These are phyloP conservation scores for Onychostruthus taczanowskii DNA, from an alignment of 2,113 vertebrate genomes.

Conservation along the genomic window DNA sequence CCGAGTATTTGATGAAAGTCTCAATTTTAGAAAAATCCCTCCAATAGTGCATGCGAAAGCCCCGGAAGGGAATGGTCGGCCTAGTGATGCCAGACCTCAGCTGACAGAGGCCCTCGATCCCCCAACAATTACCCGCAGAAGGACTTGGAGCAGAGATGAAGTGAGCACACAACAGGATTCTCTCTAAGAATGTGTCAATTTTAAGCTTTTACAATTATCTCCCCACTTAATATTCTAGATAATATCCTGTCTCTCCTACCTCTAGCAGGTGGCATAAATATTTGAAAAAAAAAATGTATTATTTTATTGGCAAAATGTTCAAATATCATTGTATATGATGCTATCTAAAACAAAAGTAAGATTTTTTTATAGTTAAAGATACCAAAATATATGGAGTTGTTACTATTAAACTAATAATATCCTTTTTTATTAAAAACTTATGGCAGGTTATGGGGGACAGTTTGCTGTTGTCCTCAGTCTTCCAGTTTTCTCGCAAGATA, in stretches of 20 bases:
- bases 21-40: conserved; percentile 97
- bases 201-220: background rate
- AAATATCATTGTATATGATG: background rate
- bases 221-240: background rate
- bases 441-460: conserved; percentile 93
- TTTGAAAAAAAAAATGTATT: background rate
- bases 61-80: conserved; percentile 86
- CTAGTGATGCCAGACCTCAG: conserved; percentile 82
- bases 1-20: conserved; percentile 97
- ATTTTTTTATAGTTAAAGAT: background rate
- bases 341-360: background rate
- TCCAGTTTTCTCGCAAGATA: conserved; percentile 95
- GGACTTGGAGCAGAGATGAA: conserved; percentile 97
- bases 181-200: background rate
- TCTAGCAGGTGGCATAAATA: background rate
- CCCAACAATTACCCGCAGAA: conserved; percentile 87
- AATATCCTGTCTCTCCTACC: background rate
- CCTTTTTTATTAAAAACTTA: background rate
- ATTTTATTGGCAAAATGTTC: background rate
- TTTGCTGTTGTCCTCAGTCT: conserved; percentile 91
- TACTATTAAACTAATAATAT: background rate
- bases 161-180: conserved; percentile 71
- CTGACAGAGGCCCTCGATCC: conserved; percentile 86
- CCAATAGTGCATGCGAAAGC: conserved; percentile 86
- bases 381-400: background rate